Evolutionary conservation across 1,140 invertebrate species (phyloP), one percentile per base, ranked within the genome.

Genomic region (Anoplolepis gracilipes): DNA sequence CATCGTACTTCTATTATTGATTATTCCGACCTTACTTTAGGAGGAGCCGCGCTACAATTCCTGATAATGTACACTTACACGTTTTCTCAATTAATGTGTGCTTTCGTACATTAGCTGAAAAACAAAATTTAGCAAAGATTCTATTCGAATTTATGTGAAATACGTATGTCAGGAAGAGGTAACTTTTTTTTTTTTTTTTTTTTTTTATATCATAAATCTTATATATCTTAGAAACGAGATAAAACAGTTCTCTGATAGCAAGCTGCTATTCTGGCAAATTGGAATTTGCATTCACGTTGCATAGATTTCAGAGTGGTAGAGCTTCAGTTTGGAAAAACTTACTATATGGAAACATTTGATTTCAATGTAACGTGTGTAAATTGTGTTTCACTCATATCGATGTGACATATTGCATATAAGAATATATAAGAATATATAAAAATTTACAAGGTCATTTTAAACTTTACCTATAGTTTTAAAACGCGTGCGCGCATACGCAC

Each of bases 1-100:
- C 65, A 10, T 19, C 13, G 36, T 73, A 46, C n/a, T 73, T 57
- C 28, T 73, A 59, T 72, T 79, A 79, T 79, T 69, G 64, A 79
- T 79, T 55, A 39, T 36, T 33, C 46, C 39, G 36, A 13, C 19
- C 55, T 42, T 73, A 13, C 16, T 19, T 28, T 39, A 19, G 1
- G 19, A 25, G n/a, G 30, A 36, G 13, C 0, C 25, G 13, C 19
- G 13, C 19, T 30, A 16, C 42, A 33, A 78, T 25, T 62, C 75
- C 13, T 16, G 53, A 59, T 57, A 75, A 57, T 57, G 30, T 1
- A 55, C 28, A 72, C 55, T 36, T 55, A 8, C 6, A 49, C 16
- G 0, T 55, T 55, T 22, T 55, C 4, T 55, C 53, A 8, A 8
- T 57, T 57, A 28, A 28, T 33, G 2, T 33, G 6, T 6, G 4